Conservation (phyloP, 2,113 vertebrate species). For the Podarcis muralis region DNA sequence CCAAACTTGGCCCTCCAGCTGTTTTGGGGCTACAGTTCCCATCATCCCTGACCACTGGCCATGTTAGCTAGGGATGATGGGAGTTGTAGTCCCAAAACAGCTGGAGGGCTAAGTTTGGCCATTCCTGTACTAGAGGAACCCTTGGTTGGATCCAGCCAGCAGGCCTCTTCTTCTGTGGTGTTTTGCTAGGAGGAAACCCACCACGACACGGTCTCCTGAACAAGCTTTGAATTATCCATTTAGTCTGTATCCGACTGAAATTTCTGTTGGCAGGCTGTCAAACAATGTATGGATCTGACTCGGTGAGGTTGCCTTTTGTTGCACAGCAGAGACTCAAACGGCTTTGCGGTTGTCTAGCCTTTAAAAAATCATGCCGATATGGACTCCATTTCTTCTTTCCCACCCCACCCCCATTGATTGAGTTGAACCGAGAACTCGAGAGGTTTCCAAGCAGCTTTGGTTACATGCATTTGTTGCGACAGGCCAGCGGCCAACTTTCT, state of each 20-base stretch:
- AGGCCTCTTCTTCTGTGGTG: too few relatives aligned
- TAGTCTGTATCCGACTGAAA: slow-evolving; percentile 1
- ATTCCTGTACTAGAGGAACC: too few relatives aligned
- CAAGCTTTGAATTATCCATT: neutral
- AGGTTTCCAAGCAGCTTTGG: slow-evolving; percentile 9
- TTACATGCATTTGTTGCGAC: fast-evolving
- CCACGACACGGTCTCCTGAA: neutral
- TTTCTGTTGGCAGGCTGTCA: slow-evolving; percentile 3
- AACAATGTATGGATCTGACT: slow-evolving; percentile 4
- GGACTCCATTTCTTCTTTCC: slow-evolving; percentile 16
- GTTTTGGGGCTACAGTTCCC: too few relatives aligned
- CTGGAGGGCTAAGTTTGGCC: too few relatives aligned
- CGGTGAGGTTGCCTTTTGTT: slow-evolving; percentile 12
- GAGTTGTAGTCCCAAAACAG: too few relatives aligned
- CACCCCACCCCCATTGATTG: neutral
- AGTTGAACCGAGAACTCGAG: neutral
- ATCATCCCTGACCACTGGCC: too few relatives aligned
- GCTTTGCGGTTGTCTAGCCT: slow-evolving; percentile 1
- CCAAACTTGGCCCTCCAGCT: too few relatives aligned
- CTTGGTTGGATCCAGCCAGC: too few relatives aligned
- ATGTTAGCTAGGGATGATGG: too few relatives aligned
- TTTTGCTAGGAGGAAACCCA: too few relatives aligned
- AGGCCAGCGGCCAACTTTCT: neutral
- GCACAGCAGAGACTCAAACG: slow-evolving; percentile 1
- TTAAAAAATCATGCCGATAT: slow-evolving; percentile 16